These are phyloP conservation scores for Micoletzkya japonica DNA, from an alignment of 2,888 invertebrate genomes.

Conservation along the genomic window DNA sequence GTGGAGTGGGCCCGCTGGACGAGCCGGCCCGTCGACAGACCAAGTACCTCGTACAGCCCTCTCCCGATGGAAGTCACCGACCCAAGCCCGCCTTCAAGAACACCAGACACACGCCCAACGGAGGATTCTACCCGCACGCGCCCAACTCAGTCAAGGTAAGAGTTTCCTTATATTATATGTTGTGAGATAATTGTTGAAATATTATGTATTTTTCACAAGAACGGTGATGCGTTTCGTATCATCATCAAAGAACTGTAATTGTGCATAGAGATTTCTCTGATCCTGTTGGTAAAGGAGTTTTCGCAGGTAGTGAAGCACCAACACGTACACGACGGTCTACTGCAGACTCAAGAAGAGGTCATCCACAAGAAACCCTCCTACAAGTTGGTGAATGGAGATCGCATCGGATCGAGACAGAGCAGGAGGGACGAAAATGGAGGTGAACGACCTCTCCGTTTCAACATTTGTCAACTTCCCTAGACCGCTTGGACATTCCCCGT, in stretches of 20 bases:
- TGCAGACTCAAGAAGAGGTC: constrained; percentile 17
- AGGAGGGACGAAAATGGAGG: constrained; percentile 9
- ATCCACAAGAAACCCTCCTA: constrained; percentile 26
- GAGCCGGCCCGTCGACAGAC: constrained; percentile 57
- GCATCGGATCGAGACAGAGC: constrained; percentile 21
- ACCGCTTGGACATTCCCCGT: too few relatives aligned
- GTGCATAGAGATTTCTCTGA: neutral
- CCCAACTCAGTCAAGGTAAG: constrained; percentile 57
- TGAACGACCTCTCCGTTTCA: too few relatives aligned
- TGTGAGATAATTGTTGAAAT: too few relatives aligned
- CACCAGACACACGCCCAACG: constrained; percentile 51
- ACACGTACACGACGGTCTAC: constrained; percentile 14
- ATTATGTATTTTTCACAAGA: too few relatives aligned
- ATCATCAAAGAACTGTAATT: too few relatives aligned
- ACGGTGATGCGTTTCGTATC: too few relatives aligned
- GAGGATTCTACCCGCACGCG: constrained; percentile 62
- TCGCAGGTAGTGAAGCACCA: constrained; percentile 23
- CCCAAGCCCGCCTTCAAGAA: constrained; percentile 58
- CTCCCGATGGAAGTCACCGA: constrained; percentile 59
- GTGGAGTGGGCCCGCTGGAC: constrained; percentile 53
- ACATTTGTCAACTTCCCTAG: too few relatives aligned
- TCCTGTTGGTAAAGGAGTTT: neutral
- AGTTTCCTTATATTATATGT: too few relatives aligned
- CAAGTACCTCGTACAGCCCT: constrained; percentile 45
- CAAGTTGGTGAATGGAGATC: constrained; percentile 15